Evolutionary conservation across 2,797 vertebrate genomes (phyloP), one percentile per base, ranked within the genome.

Genomic region (Selene dorsalis): DNA sequence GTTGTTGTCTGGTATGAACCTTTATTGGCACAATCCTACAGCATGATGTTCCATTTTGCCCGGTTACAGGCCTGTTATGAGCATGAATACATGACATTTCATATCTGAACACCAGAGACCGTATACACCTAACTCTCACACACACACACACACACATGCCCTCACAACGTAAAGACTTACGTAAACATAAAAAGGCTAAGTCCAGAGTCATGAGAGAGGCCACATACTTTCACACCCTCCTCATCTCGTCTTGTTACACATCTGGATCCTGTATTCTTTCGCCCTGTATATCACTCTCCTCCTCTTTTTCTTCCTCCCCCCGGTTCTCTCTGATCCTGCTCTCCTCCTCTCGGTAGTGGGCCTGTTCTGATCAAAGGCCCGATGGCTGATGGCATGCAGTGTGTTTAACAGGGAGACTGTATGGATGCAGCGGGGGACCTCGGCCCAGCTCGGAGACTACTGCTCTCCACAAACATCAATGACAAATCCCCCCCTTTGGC

Each of bases 211-310:
- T 30, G 41, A 79, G 76, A 74, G 80, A 74, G 70, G 84, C 82
- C 71, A 63, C 87, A 92, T 90, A 90, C 81, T 93, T 93, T 92
- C 86, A 93, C 91, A 88, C 91, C 91, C 88, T 93, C 84, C 90
- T 93, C 89, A 89, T 92, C 86, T 87, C 30, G 28, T 88, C 87
- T 77, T 88, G 86, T 88, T 88, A 85, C 92, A 93, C 92, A 94
- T 93, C 93, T 94, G 93, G 93, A 93, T 93, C 84, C 83, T 90
- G 89, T 91, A 91, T 91, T 91, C 84, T 73, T 86, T 88, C n/a
- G 18, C 86, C 85, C 88, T 88, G 86, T 91, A 91, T 92, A 93
- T 93, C 93, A 89, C 86, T 82, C 85, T 84, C 81, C 84, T 79
- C 87, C 84, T 84, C 76, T 78, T 80, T 66, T 85, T 61, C 58